Evolutionary conservation across 2,888 invertebrate species (phyloP), one percentile per base, ranked within the genome.

Genomic region (Cactoblastis cactorum): DNA sequence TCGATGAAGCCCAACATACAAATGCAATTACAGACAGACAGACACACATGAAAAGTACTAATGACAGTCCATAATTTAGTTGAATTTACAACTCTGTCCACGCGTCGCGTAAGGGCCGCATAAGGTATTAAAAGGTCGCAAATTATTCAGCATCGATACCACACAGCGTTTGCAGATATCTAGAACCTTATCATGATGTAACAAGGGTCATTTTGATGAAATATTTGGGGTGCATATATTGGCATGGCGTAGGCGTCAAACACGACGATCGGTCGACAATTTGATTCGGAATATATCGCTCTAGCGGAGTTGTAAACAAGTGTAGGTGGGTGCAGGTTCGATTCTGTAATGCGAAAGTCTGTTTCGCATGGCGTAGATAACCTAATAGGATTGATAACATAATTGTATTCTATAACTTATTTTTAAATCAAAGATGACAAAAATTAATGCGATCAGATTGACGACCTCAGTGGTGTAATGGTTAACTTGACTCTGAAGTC

Each of bases 201-300:
- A 58, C 74, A 80, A 58, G 61, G 71, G 58, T 39, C 8, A 59
- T 53, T 62, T 68, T 77, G 1, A 50, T 1, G 24, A 56, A 46
- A 33, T 32, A 14, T n/a, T 6, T 3, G 35, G 18, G 45, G 11
- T 32, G 39, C 14, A 52, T 52, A 59, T 60, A 52, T 51, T 65
- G 65, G 65, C 61, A 43, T 49, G 58, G 81, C 80, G 87, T 86
- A 77, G 83, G 84, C 71, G 83, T 74, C 58, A 57, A 61, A 83
- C 83, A 81, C 71, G 83, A 75, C 83, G 84, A 84, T 81, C 77
- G 75, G 71, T 77, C 74, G 81, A 83, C 84, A 80, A 83, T 86
- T 85, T 81, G 80, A 83, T 80, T 75, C 71, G 67, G 66, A 85
- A 86, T 83, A 82, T 85, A 85, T 85, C 71, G 83, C 69, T 63